Conservation (phyloP, 2,797 vertebrate species). For the Bradypodion ventrale region DNA sequence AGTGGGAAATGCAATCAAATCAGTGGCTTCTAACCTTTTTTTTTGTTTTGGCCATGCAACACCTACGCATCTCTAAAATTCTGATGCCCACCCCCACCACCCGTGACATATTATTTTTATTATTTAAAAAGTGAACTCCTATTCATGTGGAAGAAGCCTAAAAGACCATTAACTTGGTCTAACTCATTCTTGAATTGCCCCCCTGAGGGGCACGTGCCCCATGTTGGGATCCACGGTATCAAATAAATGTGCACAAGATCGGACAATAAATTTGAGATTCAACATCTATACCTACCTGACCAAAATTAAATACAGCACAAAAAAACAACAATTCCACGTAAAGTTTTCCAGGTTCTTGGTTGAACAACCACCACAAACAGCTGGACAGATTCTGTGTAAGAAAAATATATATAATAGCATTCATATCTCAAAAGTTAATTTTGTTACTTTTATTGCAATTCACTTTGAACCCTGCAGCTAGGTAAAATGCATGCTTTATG, state of each 20-base stretch:
- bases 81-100: too few species aligned
- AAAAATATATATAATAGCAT: background rate
- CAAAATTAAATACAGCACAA: constrained; percentile 93
- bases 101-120: too few species aligned
- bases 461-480: background rate
- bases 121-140: too few species aligned
- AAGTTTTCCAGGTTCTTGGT: constrained; percentile 85
- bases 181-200: too few species aligned
- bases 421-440: background rate
- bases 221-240: too few species aligned
- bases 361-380: constrained; percentile 94
- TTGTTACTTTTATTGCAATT: background rate
- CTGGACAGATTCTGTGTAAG: constrained; percentile 89
- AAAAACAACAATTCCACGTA: constrained; percentile 97
- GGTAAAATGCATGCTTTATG: background rate
- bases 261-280: constrained; percentile 38
- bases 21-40: too few species aligned
- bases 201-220: too few species aligned
- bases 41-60: too few species aligned
- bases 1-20: background rate
- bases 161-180: too few species aligned
- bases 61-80: too few species aligned
- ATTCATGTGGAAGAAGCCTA: too few species aligned
- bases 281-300: constrained; percentile 83
- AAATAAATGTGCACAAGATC: background rate